A percentile compares a stretch with the other conserved stretches of the same genome.
These are phyloP conservation scores for Apamea crenata DNA, from an alignment of 2,888 invertebrate genomes.

Conservation along the genomic window DNA sequence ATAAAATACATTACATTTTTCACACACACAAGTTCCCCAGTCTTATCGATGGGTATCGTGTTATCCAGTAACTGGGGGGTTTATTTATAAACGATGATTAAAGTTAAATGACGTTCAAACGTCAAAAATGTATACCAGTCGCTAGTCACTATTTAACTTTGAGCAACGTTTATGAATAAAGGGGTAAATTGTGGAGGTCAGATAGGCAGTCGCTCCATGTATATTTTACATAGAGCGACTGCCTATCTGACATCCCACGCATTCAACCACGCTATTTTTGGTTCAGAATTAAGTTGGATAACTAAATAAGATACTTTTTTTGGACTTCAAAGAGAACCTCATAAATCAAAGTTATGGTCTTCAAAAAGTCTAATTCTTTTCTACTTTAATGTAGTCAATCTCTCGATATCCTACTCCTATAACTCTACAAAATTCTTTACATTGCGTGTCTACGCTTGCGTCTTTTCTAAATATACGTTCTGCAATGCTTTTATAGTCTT, in stretches of 20 bases:
- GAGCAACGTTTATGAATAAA: background rate
- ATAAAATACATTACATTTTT: background rate
- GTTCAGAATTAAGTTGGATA: too few relatives aligned
- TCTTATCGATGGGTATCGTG: background rate
- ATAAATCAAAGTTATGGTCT: too few relatives aligned
- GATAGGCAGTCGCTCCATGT: background rate
- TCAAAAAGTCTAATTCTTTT: too few relatives aligned
- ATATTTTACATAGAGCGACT: too few relatives aligned
- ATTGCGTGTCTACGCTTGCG: background rate
- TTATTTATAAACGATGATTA: background rate
- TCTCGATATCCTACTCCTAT: too few relatives aligned
- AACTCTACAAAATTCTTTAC: too few relatives aligned
- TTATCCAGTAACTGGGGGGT: background rate
- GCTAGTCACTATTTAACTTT: background rate
- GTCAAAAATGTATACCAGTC: background rate
- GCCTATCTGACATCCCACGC: too few relatives aligned
- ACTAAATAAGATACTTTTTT: too few relatives aligned
- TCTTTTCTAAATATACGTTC: constrained; percentile 4
- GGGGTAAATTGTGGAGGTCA: background rate
- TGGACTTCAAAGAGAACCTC: too few relatives aligned
- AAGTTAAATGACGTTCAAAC: background rate
- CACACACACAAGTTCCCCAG: background rate
- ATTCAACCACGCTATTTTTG: background rate
- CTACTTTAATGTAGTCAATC: too few relatives aligned
- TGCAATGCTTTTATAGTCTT: constrained; percentile 2